Evolutionary conservation across 2,888 invertebrate species (phyloP).

Genomic region (Nemoura dubitans): DNA sequence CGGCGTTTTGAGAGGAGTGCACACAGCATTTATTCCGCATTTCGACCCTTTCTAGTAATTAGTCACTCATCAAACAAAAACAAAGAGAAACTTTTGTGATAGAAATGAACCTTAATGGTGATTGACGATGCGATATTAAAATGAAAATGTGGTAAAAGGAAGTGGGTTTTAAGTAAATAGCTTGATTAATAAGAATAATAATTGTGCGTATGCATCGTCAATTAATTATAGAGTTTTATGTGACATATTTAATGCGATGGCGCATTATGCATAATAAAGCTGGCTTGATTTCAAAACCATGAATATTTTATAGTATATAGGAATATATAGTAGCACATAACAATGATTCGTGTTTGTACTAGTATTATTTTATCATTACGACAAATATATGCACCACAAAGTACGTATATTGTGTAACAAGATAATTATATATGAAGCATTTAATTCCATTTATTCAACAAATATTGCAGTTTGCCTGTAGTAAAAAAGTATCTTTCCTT

Average conservation of each 20-base stretch:
- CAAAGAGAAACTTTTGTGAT: not conserved
- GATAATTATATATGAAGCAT: no score
- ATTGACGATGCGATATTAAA: conserved; percentile 9
- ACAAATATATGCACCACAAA: no score
- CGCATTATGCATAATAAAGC: no score
- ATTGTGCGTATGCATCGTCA: no score
- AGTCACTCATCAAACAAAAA: not conserved
- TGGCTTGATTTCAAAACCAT: no score
- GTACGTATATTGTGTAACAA: no score
- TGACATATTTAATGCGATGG: no score
- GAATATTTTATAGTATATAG: no score
- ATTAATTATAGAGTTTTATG: no score
- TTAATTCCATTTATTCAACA: not conserved
- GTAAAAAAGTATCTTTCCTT: not conserved
- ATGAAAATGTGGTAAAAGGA: conserved; percentile 1
- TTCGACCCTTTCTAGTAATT: not conserved
- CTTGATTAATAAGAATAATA: not conserved
- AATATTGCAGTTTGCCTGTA: not conserved
- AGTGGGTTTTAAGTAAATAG: not conserved
- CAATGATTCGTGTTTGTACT: no score
- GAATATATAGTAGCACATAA: no score
- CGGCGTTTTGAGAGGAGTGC: not conserved
- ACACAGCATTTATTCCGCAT: not conserved
- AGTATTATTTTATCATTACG: no score
- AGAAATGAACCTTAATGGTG: not conserved